phyloP scores from a whole-genome alignment of 2,888 invertebrate species.

The Agrenia bidenticulata region DNA sequence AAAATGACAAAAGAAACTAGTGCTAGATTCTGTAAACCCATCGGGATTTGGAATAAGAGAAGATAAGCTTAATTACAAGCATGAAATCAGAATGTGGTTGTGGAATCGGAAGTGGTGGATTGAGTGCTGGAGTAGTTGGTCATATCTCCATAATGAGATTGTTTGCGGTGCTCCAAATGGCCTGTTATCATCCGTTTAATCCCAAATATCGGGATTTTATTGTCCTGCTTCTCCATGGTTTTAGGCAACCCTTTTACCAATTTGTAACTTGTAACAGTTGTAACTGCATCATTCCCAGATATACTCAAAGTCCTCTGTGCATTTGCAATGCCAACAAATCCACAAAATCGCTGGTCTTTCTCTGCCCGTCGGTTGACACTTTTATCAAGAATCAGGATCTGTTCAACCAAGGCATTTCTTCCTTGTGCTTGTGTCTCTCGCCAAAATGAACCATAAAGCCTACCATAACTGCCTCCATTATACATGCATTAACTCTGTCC shows the following conservation, averaged over 20 bases:
- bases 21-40: too few relatives aligned
- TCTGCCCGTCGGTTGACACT: constrained; percentile 16
- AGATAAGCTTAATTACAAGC: constrained; percentile 39
- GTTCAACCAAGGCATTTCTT: too few relatives aligned
- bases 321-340: too few relatives aligned
- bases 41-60: constrained; percentile 6
- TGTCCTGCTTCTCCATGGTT: constrained; percentile 38
- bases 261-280: constrained; percentile 15
- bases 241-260: constrained; percentile 25
- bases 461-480: constrained; percentile 42
- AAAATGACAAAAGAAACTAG: too few relatives aligned
- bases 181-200: constrained; percentile 51
- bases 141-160: constrained; percentile 51
- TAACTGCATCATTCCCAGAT: too few relatives aligned
- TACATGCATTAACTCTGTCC: constrained; percentile 35
- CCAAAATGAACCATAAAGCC: constrained; percentile 27
- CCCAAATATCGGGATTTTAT: constrained; percentile 50
- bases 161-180: constrained; percentile 47
- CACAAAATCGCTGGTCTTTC: too few relatives aligned
- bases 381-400: constrained; percentile 15
- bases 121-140: constrained; percentile 37
- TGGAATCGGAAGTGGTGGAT: constrained; percentile 16
- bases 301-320: too few relatives aligned
- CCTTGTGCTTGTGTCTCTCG: background rate
- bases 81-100: constrained; percentile 28